Evolutionary conservation across 1,140 invertebrate genomes (phyloP).

Genomic region (Gerris buenoi): DNA sequence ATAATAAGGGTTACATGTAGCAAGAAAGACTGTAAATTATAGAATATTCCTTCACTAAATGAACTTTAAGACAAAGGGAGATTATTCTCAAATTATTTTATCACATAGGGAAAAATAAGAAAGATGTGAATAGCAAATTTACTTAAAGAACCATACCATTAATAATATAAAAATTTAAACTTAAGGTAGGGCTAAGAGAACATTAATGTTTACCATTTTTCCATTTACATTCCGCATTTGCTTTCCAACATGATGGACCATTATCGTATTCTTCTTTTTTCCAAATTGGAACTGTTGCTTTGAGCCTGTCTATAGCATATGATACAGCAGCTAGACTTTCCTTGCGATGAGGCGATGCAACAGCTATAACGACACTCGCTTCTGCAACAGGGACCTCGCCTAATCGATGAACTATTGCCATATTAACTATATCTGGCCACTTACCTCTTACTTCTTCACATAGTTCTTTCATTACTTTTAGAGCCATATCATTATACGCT

Average conservation of each 20-base stretch:
- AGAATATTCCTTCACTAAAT: too few species aligned
- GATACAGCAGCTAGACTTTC: constrained; percentile 69
- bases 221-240: constrained; percentile 66
- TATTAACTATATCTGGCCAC: constrained; percentile 57
- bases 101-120: too few species aligned
- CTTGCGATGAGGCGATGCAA: constrained; percentile 71
- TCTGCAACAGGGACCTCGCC: constrained; percentile 75
- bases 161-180: too few species aligned
- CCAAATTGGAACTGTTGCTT: constrained; percentile 84
- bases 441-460: constrained; percentile 51
- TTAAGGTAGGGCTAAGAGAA: neutral
- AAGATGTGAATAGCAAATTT: too few species aligned
- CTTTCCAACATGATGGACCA: constrained; percentile 43
- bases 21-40: too few species aligned
- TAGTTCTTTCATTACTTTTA: constrained; percentile 65
- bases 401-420: constrained; percentile 66
- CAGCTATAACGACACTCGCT: constrained; percentile 76
- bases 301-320: constrained; percentile 71
- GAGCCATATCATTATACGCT: constrained; percentile 82
- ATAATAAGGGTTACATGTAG: too few species aligned
- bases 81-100: too few species aligned
- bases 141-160: neutral
- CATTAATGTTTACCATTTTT: neutral
- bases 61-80: too few species aligned
- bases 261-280: constrained; percentile 83